Conservation (phyloP, 1,140 invertebrate genomes). For the Venturia canescens region DNA sequence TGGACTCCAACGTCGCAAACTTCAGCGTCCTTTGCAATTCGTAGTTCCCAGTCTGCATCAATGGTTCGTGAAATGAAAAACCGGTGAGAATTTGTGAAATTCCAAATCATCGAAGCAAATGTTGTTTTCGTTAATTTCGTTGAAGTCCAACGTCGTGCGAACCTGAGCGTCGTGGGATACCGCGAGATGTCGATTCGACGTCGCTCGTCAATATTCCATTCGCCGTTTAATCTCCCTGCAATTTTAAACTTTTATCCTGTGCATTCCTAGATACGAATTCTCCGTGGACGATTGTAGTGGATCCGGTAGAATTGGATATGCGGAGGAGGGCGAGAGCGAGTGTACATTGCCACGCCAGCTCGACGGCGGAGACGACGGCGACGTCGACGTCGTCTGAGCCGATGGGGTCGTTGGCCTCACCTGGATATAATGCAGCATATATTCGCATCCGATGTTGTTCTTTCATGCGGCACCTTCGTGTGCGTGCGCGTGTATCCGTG, state of each 20-base stretch:
- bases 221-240: too few relatives aligned
- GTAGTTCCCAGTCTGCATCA: too few relatives aligned
- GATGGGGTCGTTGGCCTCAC: constrained; percentile 62
- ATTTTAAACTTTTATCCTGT: too few relatives aligned
- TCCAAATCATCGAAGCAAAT: too few relatives aligned
- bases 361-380: constrained; percentile 43
- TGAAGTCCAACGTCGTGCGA: too few relatives aligned
- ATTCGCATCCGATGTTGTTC: not conserved
- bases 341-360: constrained; percentile 35
- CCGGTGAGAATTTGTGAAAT: too few relatives aligned
- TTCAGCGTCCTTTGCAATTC: too few relatives aligned
- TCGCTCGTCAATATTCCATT: not conserved
- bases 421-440: constrained; percentile 59
- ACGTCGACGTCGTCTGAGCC: constrained; percentile 61
- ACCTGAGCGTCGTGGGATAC: too few relatives aligned
- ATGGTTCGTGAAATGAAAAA: too few relatives aligned
- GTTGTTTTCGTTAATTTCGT: too few relatives aligned
- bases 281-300: constrained; percentile 20
- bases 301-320: constrained; percentile 17
- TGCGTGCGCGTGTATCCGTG: not conserved
- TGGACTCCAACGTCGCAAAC: too few relatives aligned
- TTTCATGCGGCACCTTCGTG: too few relatives aligned
- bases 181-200: not conserved
- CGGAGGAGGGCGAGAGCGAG: constrained; percentile 23
- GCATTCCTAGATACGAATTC: not conserved